A percentile compares a stretch with the other conserved stretches of the same genome.
Evolutionary conservation across 53 echinoderm and acorn worm species (phyloP).

Genomic region (Crossaster papposus): DNA sequence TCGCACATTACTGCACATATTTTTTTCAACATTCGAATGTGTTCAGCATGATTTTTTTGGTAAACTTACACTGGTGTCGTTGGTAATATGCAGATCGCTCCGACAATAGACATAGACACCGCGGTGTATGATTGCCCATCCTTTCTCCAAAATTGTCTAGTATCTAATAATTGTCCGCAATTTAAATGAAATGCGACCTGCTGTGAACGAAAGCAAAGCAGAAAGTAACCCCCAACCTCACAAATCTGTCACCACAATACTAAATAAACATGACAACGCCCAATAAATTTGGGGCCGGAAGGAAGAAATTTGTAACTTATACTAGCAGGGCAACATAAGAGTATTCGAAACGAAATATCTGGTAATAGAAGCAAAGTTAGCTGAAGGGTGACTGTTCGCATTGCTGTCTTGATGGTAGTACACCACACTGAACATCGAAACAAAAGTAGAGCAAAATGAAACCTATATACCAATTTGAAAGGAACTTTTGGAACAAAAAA

Average conservation of each 20-base stretch:
- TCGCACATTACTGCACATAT: no score
- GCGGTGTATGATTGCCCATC: not conserved
- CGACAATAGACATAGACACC: not conserved
- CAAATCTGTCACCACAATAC: conserved; percentile 20
- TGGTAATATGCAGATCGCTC: not conserved
- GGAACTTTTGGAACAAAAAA: no score
- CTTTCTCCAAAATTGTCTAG: not conserved
- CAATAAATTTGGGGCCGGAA: conserved; percentile 32
- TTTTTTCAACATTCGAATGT: no score
- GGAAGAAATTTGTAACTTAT: conserved; percentile 15
- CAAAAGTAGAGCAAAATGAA: not conserved
- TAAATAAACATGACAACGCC: conserved; percentile 60
- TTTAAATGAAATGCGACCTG: not conserved
- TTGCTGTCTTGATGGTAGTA: not conserved
- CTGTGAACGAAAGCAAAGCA: not conserved
- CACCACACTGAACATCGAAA: not conserved
- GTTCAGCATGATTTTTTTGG: no score
- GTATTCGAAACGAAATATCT: not conserved
- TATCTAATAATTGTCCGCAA: conserved; percentile 35
- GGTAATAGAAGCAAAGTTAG: not conserved
- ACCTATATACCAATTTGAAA: not conserved
- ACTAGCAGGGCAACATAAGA: not conserved
- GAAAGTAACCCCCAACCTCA: not conserved
- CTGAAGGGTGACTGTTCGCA: not conserved
- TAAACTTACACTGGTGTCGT: no score